phyloP scores from a whole-genome alignment of 2,888 invertebrate species.

The Silvanus unidentatus region DNA sequence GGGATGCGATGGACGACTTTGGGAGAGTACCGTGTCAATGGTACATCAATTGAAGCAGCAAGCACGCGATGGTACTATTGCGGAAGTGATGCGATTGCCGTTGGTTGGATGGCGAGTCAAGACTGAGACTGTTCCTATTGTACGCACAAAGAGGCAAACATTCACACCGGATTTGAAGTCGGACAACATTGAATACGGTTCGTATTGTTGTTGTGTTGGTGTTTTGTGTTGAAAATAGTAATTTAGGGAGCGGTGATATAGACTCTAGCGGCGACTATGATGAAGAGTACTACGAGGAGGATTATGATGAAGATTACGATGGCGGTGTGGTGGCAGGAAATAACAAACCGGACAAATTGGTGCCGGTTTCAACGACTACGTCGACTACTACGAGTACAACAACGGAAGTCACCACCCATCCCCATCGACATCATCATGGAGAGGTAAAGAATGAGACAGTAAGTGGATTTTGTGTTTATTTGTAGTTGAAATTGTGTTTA shows the following conservation, averaged over 20 bases:
- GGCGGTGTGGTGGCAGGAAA: constrained; percentile 45
- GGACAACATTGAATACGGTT: constrained; percentile 24
- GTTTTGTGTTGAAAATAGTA: background rate
- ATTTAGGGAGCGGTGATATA: constrained; percentile 15
- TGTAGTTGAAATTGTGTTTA: too few species aligned
- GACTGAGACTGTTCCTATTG: constrained; percentile 42
- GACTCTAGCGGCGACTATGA: constrained; percentile 38
- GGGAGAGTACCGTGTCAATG: constrained; percentile 59
- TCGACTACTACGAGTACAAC: constrained; percentile 20
- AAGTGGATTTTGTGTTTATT: constrained; percentile 10
- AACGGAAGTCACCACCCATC: constrained; percentile 32
- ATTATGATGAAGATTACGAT: constrained; percentile 39
- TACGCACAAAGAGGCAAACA: constrained; percentile 29
- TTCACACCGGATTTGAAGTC: constrained; percentile 4
- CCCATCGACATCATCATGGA: constrained; percentile 49
- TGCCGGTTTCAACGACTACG: constrained; percentile 21
- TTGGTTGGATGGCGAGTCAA: constrained; percentile 66
- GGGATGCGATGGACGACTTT: constrained; percentile 68
- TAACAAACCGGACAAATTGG: constrained; percentile 19
- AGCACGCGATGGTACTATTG: constrained; percentile 65
- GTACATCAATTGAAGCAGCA: constrained; percentile 65
- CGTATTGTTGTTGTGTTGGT: constrained; percentile 1
- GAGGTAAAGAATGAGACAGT: constrained; percentile 32
- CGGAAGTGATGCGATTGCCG: constrained; percentile 62
- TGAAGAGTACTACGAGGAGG: constrained; percentile 35